Evolutionary conservation across 1,140 invertebrate species (phyloP), one percentile per base, ranked within the genome.

Genomic region (Physella acuta): DNA sequence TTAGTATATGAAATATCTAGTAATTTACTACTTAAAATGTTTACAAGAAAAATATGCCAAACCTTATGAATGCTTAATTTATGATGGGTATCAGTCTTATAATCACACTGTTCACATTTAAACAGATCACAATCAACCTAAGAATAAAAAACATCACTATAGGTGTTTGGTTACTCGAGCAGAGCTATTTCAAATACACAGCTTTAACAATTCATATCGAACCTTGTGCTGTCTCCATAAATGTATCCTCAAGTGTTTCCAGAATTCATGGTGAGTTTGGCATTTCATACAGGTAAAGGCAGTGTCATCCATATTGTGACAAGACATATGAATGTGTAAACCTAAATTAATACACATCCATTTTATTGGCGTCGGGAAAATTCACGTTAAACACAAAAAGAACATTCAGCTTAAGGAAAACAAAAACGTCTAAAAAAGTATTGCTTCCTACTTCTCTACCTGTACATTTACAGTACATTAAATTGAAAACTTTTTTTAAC

Each of bases 221-320:
- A 93, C 88, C 51, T 88, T 82, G 82, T 92, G 91, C 2, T 83
- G 81, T 73, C 89, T 89, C 89, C 90, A 91, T 66, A 92, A 78
- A 82, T 92, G 91, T 70, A 87, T 81, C 5, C 88, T 87, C 71
- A 90, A 88, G 4, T 86, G 81, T 16, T 87, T 81, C 91, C 91
- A 92, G 64, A 88, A 86, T 0, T 85, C 76, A 66, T 78, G 82
- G 82, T 86, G 80, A 87, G 90, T 71, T 0, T 79, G 75, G 81
- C 92, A 93, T 77, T 92, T 90, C 0, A 88, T 88, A 85, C 92
- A 93, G 16, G 84, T 81, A 72, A 91, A 88, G 28, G 87, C 74
- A 81, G 69, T 69, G 17, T 70, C 64, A 44, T 75, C 68, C 26
- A 73, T 64, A 24, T 69, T 72, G 81, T 92, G 91, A 75, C 90